phyloP scores from a whole-genome alignment of 2,113 vertebrate species.

The Fulmarus glacialis region DNA sequence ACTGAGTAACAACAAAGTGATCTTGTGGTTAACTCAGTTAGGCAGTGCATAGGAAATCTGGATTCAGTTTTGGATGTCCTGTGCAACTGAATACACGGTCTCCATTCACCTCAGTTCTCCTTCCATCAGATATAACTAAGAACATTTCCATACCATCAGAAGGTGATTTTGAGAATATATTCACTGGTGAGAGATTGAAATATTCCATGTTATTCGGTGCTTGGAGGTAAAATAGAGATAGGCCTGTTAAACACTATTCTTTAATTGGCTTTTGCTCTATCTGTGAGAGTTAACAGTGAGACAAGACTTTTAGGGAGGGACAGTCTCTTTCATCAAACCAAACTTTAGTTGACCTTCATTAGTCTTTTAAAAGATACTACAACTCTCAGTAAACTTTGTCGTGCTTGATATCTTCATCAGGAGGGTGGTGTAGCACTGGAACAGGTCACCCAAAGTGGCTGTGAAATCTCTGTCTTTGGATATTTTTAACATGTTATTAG shows the following conservation, averaged over 20 bases:
- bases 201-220: background rate
- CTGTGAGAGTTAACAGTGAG: background rate
- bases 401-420: background rate
- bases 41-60: background rate
- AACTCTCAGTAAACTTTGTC: background rate
- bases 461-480: background rate
- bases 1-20: background rate
- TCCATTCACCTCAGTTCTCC: background rate
- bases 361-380: background rate
- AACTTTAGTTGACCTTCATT: background rate
- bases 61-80: background rate
- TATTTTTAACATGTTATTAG: background rate
- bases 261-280: background rate
- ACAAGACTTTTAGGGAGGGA: background rate
- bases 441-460: background rate
- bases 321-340: background rate
- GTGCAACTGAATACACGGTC: background rate
- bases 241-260: background rate
- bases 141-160: background rate
- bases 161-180: background rate
- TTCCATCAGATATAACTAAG: background rate
- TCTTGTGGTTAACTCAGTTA: background rate
- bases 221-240: background rate
- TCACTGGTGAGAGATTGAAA: background rate
- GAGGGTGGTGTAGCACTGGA: background rate